Conservation (phyloP, 2,113 vertebrate genomes). For the Silurus asotus region DNA sequence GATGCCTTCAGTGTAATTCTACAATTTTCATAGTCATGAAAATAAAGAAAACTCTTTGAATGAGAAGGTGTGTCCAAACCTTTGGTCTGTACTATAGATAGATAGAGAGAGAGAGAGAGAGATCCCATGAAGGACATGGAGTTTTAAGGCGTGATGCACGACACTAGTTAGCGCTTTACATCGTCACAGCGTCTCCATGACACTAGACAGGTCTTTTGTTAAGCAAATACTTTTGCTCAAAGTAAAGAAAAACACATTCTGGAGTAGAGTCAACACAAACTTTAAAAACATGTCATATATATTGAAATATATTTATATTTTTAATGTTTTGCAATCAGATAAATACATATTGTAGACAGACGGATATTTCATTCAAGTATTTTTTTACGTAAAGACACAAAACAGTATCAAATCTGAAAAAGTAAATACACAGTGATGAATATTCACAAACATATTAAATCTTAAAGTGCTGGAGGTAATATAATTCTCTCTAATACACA, state of each 20-base stretch:
- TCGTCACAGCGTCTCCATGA: neutral
- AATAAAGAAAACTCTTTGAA: too few relatives aligned
- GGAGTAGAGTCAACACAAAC: neutral
- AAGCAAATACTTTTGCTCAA: neutral
- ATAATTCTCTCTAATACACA: neutral
- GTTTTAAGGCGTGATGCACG: neutral
- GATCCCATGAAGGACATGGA: neutral
- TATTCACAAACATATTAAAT: neutral
- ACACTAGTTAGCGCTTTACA: too few relatives aligned
- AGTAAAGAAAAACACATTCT: neutral
- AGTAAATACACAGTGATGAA: neutral
- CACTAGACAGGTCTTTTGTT: constrained; percentile 4
- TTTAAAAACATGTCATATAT: neutral
- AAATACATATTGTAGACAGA: neutral
- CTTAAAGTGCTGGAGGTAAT: neutral
- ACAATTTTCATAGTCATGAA: too few relatives aligned
- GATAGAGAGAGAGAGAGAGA: too few relatives aligned
- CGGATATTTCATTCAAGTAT: neutral
- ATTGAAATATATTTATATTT: neutral
- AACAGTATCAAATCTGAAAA: neutral
- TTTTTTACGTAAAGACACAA: neutral
- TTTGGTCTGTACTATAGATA: too few relatives aligned
- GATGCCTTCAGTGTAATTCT: too few relatives aligned
- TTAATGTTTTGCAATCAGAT: neutral
- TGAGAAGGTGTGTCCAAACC: too few relatives aligned